A percentile compares a stretch with the other conserved stretches of the same genome.
Evolutionary conservation across 2,888 invertebrate species (phyloP).

Genomic region (Helicoverpa assulta): DNA sequence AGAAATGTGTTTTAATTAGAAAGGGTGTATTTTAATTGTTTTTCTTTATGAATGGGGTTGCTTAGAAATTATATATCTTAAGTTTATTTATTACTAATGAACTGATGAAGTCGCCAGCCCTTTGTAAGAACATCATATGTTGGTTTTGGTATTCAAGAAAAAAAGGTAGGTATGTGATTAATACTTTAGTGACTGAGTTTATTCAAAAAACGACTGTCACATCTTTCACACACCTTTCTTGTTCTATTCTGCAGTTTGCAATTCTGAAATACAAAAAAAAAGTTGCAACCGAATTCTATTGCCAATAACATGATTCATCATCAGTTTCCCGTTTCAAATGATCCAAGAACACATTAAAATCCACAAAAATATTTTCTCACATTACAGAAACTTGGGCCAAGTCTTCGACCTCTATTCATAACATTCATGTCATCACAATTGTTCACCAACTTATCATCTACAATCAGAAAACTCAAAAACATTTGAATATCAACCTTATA

Average conservation of each 20-base stretch:
- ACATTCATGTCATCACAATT: constrained; percentile 77
- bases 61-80: not conserved
- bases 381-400: constrained; percentile 61
- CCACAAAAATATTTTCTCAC: constrained; percentile 71
- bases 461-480: constrained; percentile 11
- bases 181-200: too few species aligned
- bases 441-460: constrained; percentile 41
- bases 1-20: constrained; percentile 47
- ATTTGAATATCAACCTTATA: constrained; percentile 34
- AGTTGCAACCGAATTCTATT: not conserved
- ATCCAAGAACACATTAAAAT: constrained; percentile 46
- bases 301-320: not conserved
- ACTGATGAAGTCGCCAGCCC: too few species aligned
- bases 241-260: too few species aligned
- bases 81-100: not conserved
- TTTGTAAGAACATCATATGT: too few species aligned
- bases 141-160: too few species aligned
- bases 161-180: too few species aligned
- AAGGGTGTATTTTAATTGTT: constrained; percentile 30
- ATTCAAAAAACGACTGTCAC: too few species aligned
- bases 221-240: too few species aligned
- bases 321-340: constrained; percentile 11
- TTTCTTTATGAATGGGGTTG: constrained; percentile 12
- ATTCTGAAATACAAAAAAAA: too few species aligned
- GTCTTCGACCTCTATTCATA: constrained; percentile 84